Evolutionary conservation across 2,888 invertebrate species (phyloP), one percentile per base, ranked within the genome.

Genomic region (Protonemura montana): DNA sequence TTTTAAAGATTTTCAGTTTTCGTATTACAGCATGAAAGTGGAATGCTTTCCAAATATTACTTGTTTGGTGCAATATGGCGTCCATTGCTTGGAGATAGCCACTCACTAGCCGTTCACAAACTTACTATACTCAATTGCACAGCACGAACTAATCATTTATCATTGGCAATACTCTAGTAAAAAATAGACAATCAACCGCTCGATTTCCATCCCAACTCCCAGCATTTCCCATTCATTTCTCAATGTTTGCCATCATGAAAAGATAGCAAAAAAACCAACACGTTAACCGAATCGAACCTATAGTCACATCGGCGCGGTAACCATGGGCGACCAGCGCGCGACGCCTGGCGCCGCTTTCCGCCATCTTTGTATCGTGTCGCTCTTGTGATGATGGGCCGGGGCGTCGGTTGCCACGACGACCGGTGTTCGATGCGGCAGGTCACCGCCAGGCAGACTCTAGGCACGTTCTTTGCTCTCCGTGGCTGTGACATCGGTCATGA

Each of bases 331-430:
- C 81, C 29, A 77, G 35, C 27, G 42, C 7, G 41, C 82, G 76
- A 28, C 82, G 82, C n/a, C n/a, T 76, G 84, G 84, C 84, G 84
- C 84, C 84, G 84, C 76, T 84, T 2, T 84, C 84, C 84, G 84
- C 84, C 84, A 84, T 84, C 84, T 84, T 83, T 83, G 83, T 83
- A 28, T 84, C 59, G 84, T 26, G 5, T 35, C 35, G 84, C 76
- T 84, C 84, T 59, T 84, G 84, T 84, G 84, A 84, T 84, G 84
- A 84, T 84, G 59, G 3, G 59, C 35, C 59, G 84, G 13, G 84
- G 84, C 84, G 84, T 84, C 84, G 84, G 84, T 84, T 28, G 84
- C 76, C 84, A 76, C 26, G 84, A 76, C 29, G 59, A 84, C 42
- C 35, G 42, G 5, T 28, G 84, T 35, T 30, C 26, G 35, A 35